Conservation (phyloP, 2,113 vertebrate genomes). For the Brachyistius frenatus region DNA sequence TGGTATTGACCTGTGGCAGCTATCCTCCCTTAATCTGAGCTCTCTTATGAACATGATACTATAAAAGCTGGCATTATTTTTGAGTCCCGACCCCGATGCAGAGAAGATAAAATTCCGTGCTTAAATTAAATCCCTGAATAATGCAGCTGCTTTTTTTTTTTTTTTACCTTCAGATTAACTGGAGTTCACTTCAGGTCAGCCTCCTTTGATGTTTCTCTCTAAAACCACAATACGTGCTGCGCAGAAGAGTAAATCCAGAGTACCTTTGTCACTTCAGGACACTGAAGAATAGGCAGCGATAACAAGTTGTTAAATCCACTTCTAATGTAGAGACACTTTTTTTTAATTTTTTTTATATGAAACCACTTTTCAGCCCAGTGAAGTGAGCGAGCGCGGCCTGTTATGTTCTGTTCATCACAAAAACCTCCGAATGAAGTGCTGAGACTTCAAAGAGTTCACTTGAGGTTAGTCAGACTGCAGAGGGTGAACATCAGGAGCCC, state of each 20-base stretch:
- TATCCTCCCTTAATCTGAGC: slow-evolving; percentile 44
- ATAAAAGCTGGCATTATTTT: not conserved
- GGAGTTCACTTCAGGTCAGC: slow-evolving; percentile 2
- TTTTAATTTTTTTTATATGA: no score
- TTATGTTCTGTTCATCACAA: not conserved
- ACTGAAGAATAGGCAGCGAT: no score
- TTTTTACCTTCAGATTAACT: not conserved
- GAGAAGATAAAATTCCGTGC: not conserved
- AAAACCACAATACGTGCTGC: not conserved
- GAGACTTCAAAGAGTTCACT: not conserved
- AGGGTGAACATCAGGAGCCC: not conserved
- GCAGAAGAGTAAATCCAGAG: no score
- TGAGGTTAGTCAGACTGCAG: not conserved
- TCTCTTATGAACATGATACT: not conserved
- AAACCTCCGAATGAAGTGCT: not conserved
- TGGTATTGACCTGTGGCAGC: slow-evolving; percentile 14
- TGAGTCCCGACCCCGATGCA: not conserved
- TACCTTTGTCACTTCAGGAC: no score
- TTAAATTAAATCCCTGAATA: not conserved
- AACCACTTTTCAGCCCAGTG: no score
- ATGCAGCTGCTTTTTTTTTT: not conserved
- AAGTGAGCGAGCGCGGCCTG: not conserved
- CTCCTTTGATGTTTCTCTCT: not conserved
- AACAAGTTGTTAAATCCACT: no score
- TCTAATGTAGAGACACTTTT: no score